Base-by-base conservation (phyloP, 2,113 vertebrate species). In the Rhegmatorhina hoffmannsi region DNA sequence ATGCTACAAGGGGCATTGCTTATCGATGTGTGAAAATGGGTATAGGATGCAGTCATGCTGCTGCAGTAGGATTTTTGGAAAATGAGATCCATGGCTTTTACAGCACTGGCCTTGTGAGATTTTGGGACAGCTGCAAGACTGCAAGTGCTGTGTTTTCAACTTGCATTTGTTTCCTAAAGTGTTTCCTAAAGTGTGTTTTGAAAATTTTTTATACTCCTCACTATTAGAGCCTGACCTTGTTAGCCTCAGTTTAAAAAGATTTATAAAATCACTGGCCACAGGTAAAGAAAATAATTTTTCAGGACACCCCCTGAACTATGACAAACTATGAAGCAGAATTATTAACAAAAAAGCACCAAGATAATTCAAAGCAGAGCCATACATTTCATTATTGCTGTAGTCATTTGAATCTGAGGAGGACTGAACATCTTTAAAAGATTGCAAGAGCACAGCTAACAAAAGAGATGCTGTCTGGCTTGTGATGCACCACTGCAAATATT, bases 31-130 rank as follows among this genome's bases (percentile, higher is more conserved):
- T 92, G 89, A 72, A 90, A 89, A 75, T 25, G 20, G 47, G 23
- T 46, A n/a, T 34, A 79, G 50, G 50, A 80, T 53, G 72, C 59
- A 70, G 84, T 46, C 63, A 23, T 66, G 70, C 81, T 59, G 84
- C 78, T 94, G 70, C 34, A 75, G 73, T 38, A 88, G 46, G 63
- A 55, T 43, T 88, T 77, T 79, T 74, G 59, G 78, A 86, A 92
- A 94, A 83, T 31, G 29, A 91, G 34, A 85, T 73, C 46, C 46
- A 5, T 36, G 72, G 29, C 26, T 95, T 34, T 85, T 80, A 50
- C 70, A 38, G 20, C 11, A 13, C 24, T 9, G 23, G 79, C 43
- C 59, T 88, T 70, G 68, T 76, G 82, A 83, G 84, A 85, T 85
- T 69, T 62, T 69, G 55, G 50, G 90, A 77, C 72, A 77, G 72